phyloP scores from a whole-genome alignment of 2,888 invertebrate species.

The Pseudoips prasinana region DNA sequence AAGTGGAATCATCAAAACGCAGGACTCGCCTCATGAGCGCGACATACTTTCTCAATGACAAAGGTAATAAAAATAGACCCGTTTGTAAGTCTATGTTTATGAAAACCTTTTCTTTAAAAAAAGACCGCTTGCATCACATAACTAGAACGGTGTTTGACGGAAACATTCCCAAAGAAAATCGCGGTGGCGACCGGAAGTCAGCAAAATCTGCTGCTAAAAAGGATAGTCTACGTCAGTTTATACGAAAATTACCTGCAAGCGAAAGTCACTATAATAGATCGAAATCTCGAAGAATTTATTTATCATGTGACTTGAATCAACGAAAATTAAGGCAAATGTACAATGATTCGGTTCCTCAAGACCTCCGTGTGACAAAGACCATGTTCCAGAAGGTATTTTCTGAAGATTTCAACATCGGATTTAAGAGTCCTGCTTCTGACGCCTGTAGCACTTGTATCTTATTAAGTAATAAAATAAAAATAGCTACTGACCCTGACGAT shows the following conservation, averaged over 20 bases:
- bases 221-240: constrained; percentile 25
- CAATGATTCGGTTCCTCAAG: constrained; percentile 22
- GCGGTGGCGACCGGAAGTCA: constrained; percentile 3
- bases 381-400: constrained; percentile 24
- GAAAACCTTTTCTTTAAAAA: constrained; percentile 6
- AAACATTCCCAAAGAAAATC: constrained; percentile 9
- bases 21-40: constrained; percentile 6
- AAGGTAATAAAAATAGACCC: constrained; percentile 8
- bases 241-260: constrained; percentile 23
- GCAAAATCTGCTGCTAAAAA: constrained; percentile 25
- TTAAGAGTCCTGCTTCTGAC: constrained; percentile 30
- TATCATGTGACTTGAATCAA: constrained; percentile 22
- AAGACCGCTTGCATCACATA: constrained; percentile 6
- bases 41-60: constrained; percentile 9
- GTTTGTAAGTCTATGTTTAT: constrained; percentile 7
- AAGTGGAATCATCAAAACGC: constrained; percentile 4
- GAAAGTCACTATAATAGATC: constrained; percentile 35
- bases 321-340: constrained; percentile 29
- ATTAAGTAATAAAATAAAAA: constrained; percentile 19
- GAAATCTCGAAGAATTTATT: constrained; percentile 32
- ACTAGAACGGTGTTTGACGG: constrained; percentile 10
- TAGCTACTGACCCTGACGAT: constrained; percentile 7
- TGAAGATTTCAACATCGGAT: constrained; percentile 14
- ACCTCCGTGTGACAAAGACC: constrained; percentile 9
- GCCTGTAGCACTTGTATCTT: constrained; percentile 29